Evolutionary conservation across 2,113 vertebrate genomes (phyloP).

Genomic region (Orycteropus afer): DNA sequence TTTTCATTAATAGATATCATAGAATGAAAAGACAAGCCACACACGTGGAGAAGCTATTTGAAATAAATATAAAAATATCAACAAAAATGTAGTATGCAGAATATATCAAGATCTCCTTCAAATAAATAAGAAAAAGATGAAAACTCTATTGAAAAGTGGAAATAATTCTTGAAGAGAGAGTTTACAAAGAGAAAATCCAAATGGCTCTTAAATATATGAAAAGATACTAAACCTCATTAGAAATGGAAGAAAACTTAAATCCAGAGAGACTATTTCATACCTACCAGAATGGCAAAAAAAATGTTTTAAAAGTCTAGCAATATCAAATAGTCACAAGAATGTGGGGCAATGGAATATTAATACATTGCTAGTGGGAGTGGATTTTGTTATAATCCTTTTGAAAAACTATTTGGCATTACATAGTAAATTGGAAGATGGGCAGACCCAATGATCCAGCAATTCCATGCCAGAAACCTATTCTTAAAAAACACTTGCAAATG

Average conservation of each 20-base stretch:
- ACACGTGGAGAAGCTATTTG: background rate
- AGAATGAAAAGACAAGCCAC: background rate
- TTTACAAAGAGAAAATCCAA: slow-evolving; percentile 35
- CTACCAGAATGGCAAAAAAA: background rate
- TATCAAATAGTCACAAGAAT: background rate
- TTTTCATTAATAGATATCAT: background rate
- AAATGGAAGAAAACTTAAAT: slow-evolving; percentile 40
- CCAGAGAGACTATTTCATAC: background rate
- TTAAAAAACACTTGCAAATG: background rate
- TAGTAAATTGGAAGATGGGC: background rate
- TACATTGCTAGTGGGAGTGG: background rate
- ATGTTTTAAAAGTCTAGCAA: background rate
- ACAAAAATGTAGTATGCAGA: background rate
- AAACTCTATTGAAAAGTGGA: background rate
- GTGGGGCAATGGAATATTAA: background rate
- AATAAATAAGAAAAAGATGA: slow-evolving; percentile 22
- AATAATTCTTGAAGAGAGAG: background rate
- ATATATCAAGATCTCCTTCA: background rate
- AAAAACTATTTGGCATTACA: background rate
- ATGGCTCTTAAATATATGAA: too few species aligned
- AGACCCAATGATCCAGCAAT: background rate
- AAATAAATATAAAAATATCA: background rate
- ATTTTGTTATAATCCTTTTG: background rate
- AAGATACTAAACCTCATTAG: background rate
- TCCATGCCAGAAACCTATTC: background rate